A percentile compares a stretch with the other conserved stretches of the same genome.
Evolutionary conservation across 2,797 vertebrate genomes (phyloP).

Genomic region (Diglossa cyanea): DNA sequence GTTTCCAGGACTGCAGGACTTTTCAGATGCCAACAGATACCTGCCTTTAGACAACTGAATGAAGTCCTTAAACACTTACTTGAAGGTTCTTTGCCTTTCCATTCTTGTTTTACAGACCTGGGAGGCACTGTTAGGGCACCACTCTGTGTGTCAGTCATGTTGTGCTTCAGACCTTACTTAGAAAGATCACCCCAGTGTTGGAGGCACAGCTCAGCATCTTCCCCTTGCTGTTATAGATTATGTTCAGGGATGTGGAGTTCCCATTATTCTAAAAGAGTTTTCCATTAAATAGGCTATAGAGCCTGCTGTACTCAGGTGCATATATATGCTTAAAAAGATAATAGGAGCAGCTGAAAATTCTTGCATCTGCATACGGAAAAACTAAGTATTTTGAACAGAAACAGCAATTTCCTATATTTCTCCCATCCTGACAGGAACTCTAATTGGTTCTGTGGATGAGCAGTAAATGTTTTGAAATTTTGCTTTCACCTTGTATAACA

Average conservation of each 20-base stretch:
- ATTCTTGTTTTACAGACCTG: background rate
- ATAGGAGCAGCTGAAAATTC: background rate
- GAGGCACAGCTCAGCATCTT: background rate
- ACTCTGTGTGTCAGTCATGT: no score
- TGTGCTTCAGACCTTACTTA: background rate
- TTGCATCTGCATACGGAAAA: background rate
- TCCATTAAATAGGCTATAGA: background rate
- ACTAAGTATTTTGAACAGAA: background rate
- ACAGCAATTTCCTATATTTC: background rate
- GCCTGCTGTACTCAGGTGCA: background rate
- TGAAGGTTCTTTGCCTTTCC: background rate
- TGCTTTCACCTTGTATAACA: background rate
- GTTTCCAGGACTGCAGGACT: background rate
- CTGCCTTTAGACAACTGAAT: background rate
- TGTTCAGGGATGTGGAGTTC: background rate
- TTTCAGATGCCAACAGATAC: background rate
- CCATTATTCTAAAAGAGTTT: background rate
- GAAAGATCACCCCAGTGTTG: background rate
- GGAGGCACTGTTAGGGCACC: background rate
- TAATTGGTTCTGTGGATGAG: background rate
- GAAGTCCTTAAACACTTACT: background rate
- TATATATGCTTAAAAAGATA: background rate
- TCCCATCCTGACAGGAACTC: fast-evolving
- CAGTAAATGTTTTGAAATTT: background rate
- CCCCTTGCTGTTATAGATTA: background rate